Evolutionary conservation across 2,797 vertebrate species (phyloP), one percentile per base, ranked within the genome.

Genomic region (Vultur gryphus): DNA sequence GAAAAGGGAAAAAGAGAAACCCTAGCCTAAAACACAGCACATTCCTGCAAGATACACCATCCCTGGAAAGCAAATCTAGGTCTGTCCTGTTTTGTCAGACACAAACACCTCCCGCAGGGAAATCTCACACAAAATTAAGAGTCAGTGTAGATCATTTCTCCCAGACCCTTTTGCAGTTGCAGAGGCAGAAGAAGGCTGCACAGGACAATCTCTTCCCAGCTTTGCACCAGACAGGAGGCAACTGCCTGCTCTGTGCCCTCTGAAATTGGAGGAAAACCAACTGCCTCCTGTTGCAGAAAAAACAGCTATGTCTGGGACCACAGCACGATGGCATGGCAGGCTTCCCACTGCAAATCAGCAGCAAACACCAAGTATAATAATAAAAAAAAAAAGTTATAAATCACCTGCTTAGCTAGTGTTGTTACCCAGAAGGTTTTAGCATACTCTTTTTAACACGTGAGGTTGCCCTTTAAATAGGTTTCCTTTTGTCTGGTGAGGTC

Each of bases 51-150:
- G 78, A 78, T 37, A 43, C 52, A 67, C 33, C 71, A 87, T 84
- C 55, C 71, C 93, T 95, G 59, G 81, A 90, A 91, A 94, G 90
- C 90, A 94, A 92, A 90, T 75, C 37, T 35, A 65, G 41, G 41
- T 61, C 90, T 84, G 55, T 35, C 29, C 71, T 84, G 41, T 64
- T 89, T 65, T 88, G 69, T 75, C 76, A 69, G 76, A 24, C 75
- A 93, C 39, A 91, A 84, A 25, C 25, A 57, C 14, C 33, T 95
- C 81, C 78, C 10, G 3, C n/a, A 43, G 82, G 43, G 49, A 73
- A 54, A 37, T n/a, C 67, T 75, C 67, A 54, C 16, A 59, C 3
- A 4, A 87, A 93, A 76, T 44, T 62, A 84, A 61, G 84, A 94
- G 61, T 55, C 66, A 46, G 49, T 9, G 26, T 78, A 87, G 59